Percentiles rank a stretch among this genome's conserved stretches.
phyloP scores from a whole-genome alignment of 1,140 invertebrate species.

The Zaprionus kolodkinae region DNA sequence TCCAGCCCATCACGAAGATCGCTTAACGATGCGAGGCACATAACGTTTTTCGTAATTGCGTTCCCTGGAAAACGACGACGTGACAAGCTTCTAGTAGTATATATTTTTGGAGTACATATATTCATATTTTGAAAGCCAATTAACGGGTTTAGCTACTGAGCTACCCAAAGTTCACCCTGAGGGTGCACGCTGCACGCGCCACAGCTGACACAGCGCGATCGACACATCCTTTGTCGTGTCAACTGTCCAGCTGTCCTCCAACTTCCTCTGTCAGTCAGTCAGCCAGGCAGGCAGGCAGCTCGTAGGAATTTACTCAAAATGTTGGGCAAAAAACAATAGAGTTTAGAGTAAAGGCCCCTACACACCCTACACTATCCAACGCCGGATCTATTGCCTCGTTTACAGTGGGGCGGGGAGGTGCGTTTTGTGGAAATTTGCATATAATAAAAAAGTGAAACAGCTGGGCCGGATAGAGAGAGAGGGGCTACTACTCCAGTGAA shows the following conservation, averaged over 20 bases:
- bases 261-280: slow-evolving; percentile 2
- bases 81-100: slow-evolving; percentile 45
- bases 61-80: slow-evolving; percentile 39
- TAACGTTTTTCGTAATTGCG: slow-evolving; percentile 62
- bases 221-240: slow-evolving; percentile 42
- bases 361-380: background rate
- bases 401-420: slow-evolving; percentile 2
- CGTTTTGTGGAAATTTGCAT: slow-evolving; percentile 60
- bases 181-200: slow-evolving; percentile 55
- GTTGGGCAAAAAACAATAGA: slow-evolving; percentile 39
- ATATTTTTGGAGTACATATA: background rate
- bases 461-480: slow-evolving; percentile 18
- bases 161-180: no score
- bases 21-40: slow-evolving; percentile 56
- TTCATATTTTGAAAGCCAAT: slow-evolving; percentile 62
- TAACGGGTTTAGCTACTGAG: slow-evolving; percentile 59
- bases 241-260: slow-evolving; percentile 45
- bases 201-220: slow-evolving; percentile 66
- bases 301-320: background rate
- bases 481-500: slow-evolving; percentile 55
- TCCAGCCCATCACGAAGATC: background rate
- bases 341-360: slow-evolving; percentile 8
- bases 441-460: slow-evolving; percentile 78
- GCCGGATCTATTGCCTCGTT: slow-evolving; percentile 17
- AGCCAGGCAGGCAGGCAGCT: background rate